A percentile compares a stretch with the other conserved stretches of the same genome.
phyloP scores from a whole-genome alignment of 1,140 invertebrate genomes.

The Ceratitis capitata region DNA sequence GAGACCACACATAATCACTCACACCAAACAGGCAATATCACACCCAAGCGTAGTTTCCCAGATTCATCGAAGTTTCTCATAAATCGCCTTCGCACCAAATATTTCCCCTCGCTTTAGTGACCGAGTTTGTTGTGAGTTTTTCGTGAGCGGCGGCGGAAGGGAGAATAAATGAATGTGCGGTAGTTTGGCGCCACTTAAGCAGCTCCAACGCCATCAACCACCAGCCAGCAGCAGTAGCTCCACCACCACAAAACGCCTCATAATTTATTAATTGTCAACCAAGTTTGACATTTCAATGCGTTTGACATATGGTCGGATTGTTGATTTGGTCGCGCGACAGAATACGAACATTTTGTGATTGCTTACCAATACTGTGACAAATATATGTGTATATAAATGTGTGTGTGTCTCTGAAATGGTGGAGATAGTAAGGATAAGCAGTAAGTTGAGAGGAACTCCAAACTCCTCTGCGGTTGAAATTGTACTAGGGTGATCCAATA shows the following conservation, averaged over 20 bases:
- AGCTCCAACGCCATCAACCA: background rate
- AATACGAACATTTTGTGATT: background rate
- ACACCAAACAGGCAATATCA: too few relatives aligned
- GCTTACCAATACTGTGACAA: background rate
- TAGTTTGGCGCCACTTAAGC: conserved; percentile 45
- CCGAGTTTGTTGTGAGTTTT: too few relatives aligned
- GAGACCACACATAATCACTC: background rate
- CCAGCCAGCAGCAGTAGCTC: background rate
- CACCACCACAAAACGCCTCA: conserved; percentile 27
- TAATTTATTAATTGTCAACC: conserved; percentile 46
- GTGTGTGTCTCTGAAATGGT: too few relatives aligned
- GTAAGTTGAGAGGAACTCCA: too few relatives aligned
- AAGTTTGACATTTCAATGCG: conserved; percentile 46
- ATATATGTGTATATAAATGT: too few relatives aligned
- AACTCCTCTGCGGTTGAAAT: too few relatives aligned
- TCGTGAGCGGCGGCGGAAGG: background rate
- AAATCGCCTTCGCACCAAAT: conserved; percentile 7
- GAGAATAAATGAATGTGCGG: background rate
- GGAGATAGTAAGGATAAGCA: too few relatives aligned
- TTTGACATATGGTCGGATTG: conserved; percentile 42
- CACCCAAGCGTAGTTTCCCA: too few relatives aligned
- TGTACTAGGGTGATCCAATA: too few relatives aligned
- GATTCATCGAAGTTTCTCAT: background rate
- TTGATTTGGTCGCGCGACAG: conserved; percentile 17
- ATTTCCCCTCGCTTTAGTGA: background rate